Evolutionary conservation across 1,140 invertebrate species (phyloP).

Genomic region (Camponotus vicinus): DNA sequence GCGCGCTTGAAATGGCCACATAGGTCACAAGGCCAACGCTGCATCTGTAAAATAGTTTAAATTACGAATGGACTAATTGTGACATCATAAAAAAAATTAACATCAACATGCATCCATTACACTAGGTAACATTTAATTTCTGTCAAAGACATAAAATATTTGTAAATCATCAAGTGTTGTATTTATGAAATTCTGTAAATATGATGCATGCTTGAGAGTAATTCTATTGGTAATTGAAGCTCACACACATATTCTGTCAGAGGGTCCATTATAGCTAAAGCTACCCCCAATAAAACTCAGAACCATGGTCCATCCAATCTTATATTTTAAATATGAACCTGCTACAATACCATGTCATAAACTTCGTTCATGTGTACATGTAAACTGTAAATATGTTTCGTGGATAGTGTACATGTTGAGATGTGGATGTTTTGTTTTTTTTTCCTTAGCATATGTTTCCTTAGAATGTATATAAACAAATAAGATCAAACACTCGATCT

Average conservation of each 20-base stretch:
- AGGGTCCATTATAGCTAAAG: constrained; percentile 66
- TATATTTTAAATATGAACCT: constrained; percentile 73
- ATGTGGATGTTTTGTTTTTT: constrained; percentile 67
- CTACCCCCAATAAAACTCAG: constrained; percentile 68
- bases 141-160: constrained; percentile 25
- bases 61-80: constrained; percentile 42
- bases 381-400: constrained; percentile 64
- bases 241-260: constrained; percentile 48
- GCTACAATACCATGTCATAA: constrained; percentile 72
- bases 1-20: constrained; percentile 29
- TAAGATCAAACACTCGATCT: constrained; percentile 75
- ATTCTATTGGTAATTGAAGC: constrained; percentile 61
- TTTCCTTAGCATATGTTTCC: constrained; percentile 68
- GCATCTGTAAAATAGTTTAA: constrained; percentile 31
- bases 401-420: constrained; percentile 71
- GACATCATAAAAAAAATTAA: constrained; percentile 17
- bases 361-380: constrained; percentile 64
- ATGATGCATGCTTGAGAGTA: constrained; percentile 47
- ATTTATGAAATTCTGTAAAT: constrained; percentile 43
- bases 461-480: constrained; percentile 84
- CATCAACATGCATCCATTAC: constrained; percentile 52
- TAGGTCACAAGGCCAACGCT: constrained; percentile 55
- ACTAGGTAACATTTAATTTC: constrained; percentile 50
- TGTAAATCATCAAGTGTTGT: constrained; percentile 42
- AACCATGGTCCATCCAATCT: constrained; percentile 74